Conservation (phyloP, 92 coral and sea anemone genomes). For the Umimayanthus chanpuru region DNA sequence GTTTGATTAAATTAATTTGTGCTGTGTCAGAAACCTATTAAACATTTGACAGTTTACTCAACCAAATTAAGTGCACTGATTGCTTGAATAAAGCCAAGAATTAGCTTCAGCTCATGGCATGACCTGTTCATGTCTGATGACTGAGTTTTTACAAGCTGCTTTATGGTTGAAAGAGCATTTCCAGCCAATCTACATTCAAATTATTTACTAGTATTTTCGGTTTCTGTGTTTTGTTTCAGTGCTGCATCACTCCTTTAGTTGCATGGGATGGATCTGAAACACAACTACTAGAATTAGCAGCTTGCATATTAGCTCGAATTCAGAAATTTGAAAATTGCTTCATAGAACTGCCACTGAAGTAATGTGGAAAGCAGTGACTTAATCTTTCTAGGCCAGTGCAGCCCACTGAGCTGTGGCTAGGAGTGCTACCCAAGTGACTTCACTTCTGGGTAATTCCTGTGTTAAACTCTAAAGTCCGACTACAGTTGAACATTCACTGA, state of each 20-base stretch:
- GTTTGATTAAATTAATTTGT: slow-evolving; percentile 20
- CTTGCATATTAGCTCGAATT: background rate
- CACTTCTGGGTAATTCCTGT: slow-evolving; percentile 39
- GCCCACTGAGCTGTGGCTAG: slow-evolving; percentile 31
- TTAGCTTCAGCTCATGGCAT: background rate
- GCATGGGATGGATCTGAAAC: background rate
- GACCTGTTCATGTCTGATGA: background rate
- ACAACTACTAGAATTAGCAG: background rate
- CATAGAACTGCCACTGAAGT: background rate
- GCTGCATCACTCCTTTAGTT: background rate
- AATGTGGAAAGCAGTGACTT: slow-evolving; percentile 33
- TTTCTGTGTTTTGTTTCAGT: slow-evolving; percentile 6
- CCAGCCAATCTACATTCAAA: background rate
- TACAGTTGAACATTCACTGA: slow-evolving; percentile 11
- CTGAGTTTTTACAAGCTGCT: slow-evolving; percentile 17
- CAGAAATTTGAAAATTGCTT: background rate
- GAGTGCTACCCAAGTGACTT: slow-evolving; percentile 18
- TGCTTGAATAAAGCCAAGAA: slow-evolving; percentile 21
- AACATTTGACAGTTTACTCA: slow-evolving; percentile 1
- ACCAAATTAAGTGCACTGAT: slow-evolving; percentile 18
- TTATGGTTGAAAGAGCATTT: slow-evolving; percentile 20
- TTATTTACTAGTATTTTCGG: background rate
- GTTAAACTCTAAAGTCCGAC: slow-evolving; percentile 14
- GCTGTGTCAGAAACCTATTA: slow-evolving; percentile 1
- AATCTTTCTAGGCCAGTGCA: slow-evolving; percentile 44